Conservation (phyloP, 2,797 vertebrate genomes). For the Atherinosoma microstoma region DNA sequence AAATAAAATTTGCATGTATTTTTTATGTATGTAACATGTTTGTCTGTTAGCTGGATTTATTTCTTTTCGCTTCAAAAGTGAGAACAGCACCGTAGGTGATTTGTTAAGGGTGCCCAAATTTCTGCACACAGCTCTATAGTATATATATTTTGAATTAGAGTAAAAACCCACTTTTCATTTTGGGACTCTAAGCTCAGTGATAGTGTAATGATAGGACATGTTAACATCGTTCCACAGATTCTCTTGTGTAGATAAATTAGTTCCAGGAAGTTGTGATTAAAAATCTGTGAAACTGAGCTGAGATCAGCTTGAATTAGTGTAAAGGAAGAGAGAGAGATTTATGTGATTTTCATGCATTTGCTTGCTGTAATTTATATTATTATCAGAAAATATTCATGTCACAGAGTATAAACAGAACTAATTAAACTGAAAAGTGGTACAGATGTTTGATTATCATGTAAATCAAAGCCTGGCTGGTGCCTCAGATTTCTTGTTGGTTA, state of each 20-base stretch:
- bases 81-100: not conserved
- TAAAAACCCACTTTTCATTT: not conserved
- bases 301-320: not conserved
- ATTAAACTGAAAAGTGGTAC: not conserved
- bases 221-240: not conserved
- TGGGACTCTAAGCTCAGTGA: not conserved
- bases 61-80: not conserved
- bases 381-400: not conserved
- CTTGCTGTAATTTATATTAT: not conserved
- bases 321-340: not conserved
- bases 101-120: not conserved
- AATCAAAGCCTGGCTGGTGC: not conserved
- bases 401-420: not conserved
- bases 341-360: not conserved
- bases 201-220: not conserved
- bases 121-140: not conserved
- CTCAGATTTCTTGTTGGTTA: not conserved
- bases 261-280: constrained; percentile 1
- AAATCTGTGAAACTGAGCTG: not conserved
- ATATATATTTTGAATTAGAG: not conserved
- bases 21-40: no score
- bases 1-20: not conserved
- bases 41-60: not conserved
- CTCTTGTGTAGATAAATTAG: not conserved
- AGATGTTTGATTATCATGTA: not conserved